Evolutionary conservation across 2,888 invertebrate species (phyloP), one percentile per base, ranked within the genome.

Genomic region (Eupeodes latifasciatus): DNA sequence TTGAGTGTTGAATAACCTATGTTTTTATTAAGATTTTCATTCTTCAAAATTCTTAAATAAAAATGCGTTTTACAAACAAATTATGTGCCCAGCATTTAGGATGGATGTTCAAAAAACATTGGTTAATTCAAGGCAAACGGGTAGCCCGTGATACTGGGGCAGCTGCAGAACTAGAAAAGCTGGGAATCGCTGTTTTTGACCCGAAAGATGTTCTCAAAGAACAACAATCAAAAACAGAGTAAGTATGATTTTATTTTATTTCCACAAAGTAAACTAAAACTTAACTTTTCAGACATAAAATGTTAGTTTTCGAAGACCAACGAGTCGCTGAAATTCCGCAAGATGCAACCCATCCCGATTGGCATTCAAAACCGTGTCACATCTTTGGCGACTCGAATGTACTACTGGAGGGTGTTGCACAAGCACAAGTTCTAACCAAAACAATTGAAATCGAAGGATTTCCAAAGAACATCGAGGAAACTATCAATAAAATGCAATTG

Each of bases 351-450:
- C 96, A 96, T 92, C 96, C 96, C 2, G 94, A 96, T 77, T 97
- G 96, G 94, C 95, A 79, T 36, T 93, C 95, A 19, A 94, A 93
- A 85, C 94, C 95, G 6, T 96, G 96, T 90, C 94, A 95, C 85
- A 94, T 94, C 2, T 95, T 95, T 83, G 94, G 94, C 78, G 95
- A 96, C 90, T 93, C 94, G 51, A 96, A 95, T 93, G 95, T 96
- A 10, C 93, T 97, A 5, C 91, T 97, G 36, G 95, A 96, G 93
- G 98, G 98, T 12, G 91, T 96, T 74, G 92, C 95, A 2, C 98
- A 98, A 94, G 97, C 97, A 0, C 96, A 97, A 93, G 94, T 96
- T n/a, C 93, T 98, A 7, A 97, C 97, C 4, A 98, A 98, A 92
- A 95, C 97, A 1, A 93, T 97, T 5, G 94, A 95, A 82, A 93